Conservation (phyloP, 2,888 invertebrate genomes). For the Tetragnatha montana region DNA sequence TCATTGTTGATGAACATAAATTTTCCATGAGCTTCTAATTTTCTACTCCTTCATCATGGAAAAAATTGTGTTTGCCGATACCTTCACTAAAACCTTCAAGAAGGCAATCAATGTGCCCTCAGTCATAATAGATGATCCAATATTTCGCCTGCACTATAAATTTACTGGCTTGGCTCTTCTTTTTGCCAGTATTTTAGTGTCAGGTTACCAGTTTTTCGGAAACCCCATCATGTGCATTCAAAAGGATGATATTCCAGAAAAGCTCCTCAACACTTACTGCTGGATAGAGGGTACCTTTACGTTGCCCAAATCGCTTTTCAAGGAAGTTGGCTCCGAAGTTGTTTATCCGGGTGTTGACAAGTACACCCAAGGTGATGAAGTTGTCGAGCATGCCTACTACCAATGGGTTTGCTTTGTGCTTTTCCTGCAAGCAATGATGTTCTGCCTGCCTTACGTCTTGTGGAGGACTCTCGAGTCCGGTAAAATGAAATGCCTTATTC, state of each 20-base stretch:
- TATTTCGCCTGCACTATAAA: slow-evolving; percentile 79
- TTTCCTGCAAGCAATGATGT: slow-evolving; percentile 74
- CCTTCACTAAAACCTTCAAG: slow-evolving; percentile 61
- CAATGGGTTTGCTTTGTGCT: slow-evolving; percentile 76
- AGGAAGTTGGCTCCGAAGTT: slow-evolving; percentile 70
- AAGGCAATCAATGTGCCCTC: slow-evolving; percentile 48
- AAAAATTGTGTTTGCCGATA: slow-evolving; percentile 67
- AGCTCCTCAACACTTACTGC: slow-evolving; percentile 95
- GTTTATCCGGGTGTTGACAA: slow-evolving; percentile 76
- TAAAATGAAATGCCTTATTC: slow-evolving; percentile 69
- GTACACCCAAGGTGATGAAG: slow-evolving; percentile 63
- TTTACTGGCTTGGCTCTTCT: slow-evolving; percentile 71
- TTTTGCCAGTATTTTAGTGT: slow-evolving; percentile 71
- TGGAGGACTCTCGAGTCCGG: slow-evolving; percentile 73
- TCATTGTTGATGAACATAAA: no score
- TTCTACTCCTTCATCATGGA: slow-evolving; percentile 50
- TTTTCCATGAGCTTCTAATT: no score
- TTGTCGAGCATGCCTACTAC: slow-evolving; percentile 73
- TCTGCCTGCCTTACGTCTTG: slow-evolving; percentile 73
- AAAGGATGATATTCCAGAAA: slow-evolving; percentile 85
- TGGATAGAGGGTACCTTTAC: slow-evolving; percentile 78
- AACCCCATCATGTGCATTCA: slow-evolving; percentile 89
- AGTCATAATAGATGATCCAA: slow-evolving; percentile 87
- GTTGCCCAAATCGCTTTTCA: slow-evolving; percentile 73
- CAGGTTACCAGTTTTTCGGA: slow-evolving; percentile 78